These are phyloP conservation scores for Abrostola triplasia DNA, from an alignment of 2,888 invertebrate species.

Conservation along the genomic window DNA sequence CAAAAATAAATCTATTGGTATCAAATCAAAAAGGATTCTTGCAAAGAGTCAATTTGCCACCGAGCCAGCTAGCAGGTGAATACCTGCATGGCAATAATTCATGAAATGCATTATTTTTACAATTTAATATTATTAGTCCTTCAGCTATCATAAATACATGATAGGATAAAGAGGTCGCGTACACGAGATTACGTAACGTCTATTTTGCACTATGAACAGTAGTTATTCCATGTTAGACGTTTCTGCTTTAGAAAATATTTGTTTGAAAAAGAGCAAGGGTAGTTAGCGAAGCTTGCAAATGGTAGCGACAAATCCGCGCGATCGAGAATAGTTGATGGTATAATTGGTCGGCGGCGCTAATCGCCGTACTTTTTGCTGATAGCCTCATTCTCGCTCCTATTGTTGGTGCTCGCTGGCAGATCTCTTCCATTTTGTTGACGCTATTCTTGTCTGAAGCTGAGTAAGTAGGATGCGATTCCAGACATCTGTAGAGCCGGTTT, in stretches of 20 bases:
- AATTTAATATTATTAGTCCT: background rate
- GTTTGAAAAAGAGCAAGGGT: slow-evolving; percentile 3
- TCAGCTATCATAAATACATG: background rate
- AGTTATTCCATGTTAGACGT: background rate
- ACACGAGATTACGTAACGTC: no score
- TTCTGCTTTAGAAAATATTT: background rate
- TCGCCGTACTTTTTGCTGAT: slow-evolving; percentile 24
- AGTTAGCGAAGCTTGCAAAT: slow-evolving; percentile 9
- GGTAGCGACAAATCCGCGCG: slow-evolving; percentile 35
- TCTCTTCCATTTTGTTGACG: slow-evolving; percentile 16
- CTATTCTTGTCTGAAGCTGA: slow-evolving; percentile 10
- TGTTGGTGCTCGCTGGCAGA: slow-evolving; percentile 21
- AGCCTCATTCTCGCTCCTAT: slow-evolving; percentile 27
- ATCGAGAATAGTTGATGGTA: slow-evolving; percentile 63
- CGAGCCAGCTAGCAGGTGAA: no score
- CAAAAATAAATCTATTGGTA: no score
- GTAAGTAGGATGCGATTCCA: background rate
- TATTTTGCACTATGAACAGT: background rate
- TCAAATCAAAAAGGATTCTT: no score
- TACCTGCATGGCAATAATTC: no score
- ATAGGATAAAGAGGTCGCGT: no score
- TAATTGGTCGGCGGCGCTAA: slow-evolving; percentile 53
- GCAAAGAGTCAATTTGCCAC: no score
- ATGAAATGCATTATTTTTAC: no score
- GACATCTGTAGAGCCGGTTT: no score